phyloP scores from a whole-genome alignment of 2,113 vertebrate species.

The Menura novaehollandiae region DNA sequence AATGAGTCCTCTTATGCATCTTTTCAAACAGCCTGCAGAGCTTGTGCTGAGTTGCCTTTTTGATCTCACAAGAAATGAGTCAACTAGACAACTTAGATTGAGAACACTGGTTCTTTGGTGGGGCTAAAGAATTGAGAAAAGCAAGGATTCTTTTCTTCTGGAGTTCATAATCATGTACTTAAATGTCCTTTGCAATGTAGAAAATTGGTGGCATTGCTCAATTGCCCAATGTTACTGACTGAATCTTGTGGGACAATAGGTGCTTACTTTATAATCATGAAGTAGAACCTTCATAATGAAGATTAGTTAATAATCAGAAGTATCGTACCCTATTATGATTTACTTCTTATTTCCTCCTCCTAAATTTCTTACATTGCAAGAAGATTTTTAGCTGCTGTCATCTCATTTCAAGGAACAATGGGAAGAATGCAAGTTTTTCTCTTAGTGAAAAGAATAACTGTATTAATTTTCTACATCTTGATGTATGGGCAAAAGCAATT shows the following conservation, averaged over 20 bases:
- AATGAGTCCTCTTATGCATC: neutral
- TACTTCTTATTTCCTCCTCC: neutral
- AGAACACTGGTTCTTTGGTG: neutral
- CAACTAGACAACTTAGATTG: neutral
- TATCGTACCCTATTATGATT: neutral
- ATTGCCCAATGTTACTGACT: neutral
- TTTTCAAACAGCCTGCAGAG: neutral
- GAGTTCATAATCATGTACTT: neutral
- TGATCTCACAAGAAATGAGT: neutral
- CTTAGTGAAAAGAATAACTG: neutral
- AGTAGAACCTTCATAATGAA: neutral
- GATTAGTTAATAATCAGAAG: neutral
- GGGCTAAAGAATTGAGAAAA: neutral
- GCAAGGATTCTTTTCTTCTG: neutral
- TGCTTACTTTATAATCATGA: neutral
- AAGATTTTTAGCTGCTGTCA: neutral
- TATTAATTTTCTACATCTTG: neutral
- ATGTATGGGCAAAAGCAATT: neutral
- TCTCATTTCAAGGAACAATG: neutral
- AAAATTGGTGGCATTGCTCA: neutral
- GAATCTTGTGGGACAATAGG: neutral
- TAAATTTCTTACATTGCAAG: neutral
- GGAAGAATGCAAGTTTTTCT: neutral
- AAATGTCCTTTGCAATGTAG: neutral
- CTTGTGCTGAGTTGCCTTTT: neutral